Conservation (phyloP, 2,113 vertebrate genomes). For the Condylura cristata region DNA sequence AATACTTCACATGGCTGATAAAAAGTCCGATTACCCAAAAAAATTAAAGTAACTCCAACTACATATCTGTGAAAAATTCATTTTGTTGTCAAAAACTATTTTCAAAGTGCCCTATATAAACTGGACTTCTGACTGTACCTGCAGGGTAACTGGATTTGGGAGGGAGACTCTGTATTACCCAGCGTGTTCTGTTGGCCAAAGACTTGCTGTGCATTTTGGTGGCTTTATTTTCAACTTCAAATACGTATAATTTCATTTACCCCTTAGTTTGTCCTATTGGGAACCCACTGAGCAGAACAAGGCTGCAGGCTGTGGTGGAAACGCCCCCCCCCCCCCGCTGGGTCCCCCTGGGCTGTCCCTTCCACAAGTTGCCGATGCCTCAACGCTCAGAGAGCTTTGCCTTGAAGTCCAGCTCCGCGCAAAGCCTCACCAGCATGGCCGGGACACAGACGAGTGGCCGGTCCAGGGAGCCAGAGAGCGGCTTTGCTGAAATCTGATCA, state of each 20-base stretch:
- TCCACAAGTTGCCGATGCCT: background rate
- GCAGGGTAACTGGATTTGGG: background rate
- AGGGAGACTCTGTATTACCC: background rate
- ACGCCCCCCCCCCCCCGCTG: background rate
- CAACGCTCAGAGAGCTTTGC: background rate
- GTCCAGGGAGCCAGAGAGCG: background rate
- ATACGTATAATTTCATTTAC: background rate
- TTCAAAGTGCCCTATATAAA: slow-evolving; percentile 20
- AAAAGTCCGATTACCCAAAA: background rate
- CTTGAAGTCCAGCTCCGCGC: background rate
- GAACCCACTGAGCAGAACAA: background rate
- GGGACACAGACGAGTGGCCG: background rate
- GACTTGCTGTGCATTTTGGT: background rate
- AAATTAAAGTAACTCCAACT: background rate
- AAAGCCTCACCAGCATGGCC: background rate
- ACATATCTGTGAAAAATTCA: slow-evolving; percentile 48
- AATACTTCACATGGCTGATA: background rate
- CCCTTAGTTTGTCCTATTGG: background rate
- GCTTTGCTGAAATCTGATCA: background rate
- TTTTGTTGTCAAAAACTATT: slow-evolving; percentile 21
- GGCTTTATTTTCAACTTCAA: background rate
- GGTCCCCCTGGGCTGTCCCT: background rate
- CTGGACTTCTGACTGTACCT: background rate
- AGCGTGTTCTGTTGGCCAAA: background rate
- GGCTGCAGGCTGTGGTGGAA: too few relatives aligned